Evolutionary conservation across 2,888 invertebrate genomes (phyloP).

Genomic region (Tholera decimalis): DNA sequence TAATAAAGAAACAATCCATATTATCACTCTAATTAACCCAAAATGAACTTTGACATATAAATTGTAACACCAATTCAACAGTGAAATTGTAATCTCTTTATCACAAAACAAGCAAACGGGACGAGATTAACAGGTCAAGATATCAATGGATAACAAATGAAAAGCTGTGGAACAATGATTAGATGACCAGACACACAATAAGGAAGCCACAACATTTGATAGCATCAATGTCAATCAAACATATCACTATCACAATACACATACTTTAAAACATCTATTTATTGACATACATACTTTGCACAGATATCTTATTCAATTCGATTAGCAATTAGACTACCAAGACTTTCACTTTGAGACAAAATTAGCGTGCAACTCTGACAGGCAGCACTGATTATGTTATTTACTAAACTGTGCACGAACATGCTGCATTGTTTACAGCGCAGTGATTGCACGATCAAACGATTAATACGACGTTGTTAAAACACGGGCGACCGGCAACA

Average conservation of each 20-base stretch:
- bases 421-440: constrained; percentile 84
- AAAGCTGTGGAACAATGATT: constrained; percentile 39
- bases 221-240: constrained; percentile 38
- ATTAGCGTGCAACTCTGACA: constrained; percentile 50
- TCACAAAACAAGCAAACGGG: background rate
- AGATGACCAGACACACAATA: constrained; percentile 28
- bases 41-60: constrained; percentile 44
- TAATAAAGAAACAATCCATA: constrained; percentile 17
- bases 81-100: constrained; percentile 42
- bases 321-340: constrained; percentile 16
- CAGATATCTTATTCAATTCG: constrained; percentile 28
- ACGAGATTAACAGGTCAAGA: constrained; percentile 39
- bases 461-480: constrained; percentile 53
- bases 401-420: constrained; percentile 80
- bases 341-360: constrained; percentile 45
- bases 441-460: constrained; percentile 67
- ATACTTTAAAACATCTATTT: constrained; percentile 14
- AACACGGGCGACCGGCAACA: constrained; percentile 37
- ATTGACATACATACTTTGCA: constrained; percentile 11
- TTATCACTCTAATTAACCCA: constrained; percentile 40
- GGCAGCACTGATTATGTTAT: constrained; percentile 66
- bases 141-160: constrained; percentile 16
- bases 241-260: constrained; percentile 30
- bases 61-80: constrained; percentile 36
- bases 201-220: constrained; percentile 53